A percentile compares a stretch with the other conserved stretches of the same genome.
phyloP scores from a whole-genome alignment of 1,140 invertebrate species.

The Magallana angulata region DNA sequence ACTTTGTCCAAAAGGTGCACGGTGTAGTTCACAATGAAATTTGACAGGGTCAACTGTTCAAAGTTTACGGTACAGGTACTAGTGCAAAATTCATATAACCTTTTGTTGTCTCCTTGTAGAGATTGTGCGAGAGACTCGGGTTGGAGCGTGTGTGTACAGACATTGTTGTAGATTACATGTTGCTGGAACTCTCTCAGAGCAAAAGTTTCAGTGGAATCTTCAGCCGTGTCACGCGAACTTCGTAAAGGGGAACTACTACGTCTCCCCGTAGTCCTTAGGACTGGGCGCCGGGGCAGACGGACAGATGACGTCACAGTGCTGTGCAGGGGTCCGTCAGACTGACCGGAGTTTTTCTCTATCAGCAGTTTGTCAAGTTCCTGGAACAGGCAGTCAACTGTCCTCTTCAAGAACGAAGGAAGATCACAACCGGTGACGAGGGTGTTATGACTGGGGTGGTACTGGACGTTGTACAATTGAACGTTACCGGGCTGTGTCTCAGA shows the following conservation, averaged over 20 bases:
- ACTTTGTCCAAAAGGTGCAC: conserved; percentile 66
- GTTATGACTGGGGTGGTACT: background rate
- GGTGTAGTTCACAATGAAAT: conserved; percentile 67
- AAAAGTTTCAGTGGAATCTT: conserved; percentile 23
- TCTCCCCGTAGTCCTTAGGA: conserved; percentile 25
- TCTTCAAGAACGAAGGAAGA: conserved; percentile 13
- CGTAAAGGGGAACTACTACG: conserved; percentile 46
- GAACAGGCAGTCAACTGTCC: conserved; percentile 47
- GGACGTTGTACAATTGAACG: background rate
- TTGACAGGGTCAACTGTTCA: conserved; percentile 60
- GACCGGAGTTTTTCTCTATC: conserved; percentile 29
- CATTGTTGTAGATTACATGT: conserved; percentile 38
- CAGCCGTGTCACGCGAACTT: background rate
- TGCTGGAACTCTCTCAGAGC: conserved; percentile 53
- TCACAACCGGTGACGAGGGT: background rate
- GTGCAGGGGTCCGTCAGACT: conserved; percentile 27
- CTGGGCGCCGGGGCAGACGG: background rate
- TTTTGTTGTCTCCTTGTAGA: background rate
- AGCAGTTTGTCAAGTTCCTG: conserved; percentile 51
- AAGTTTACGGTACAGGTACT: conserved; percentile 60
- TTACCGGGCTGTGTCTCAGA: background rate
- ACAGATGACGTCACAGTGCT: background rate
- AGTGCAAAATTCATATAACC: conserved; percentile 28
- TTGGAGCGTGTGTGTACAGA: background rate
- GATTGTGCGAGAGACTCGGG: background rate